Evolutionary conservation across 2,888 invertebrate genomes (phyloP), one percentile per base, ranked within the genome.

Genomic region (Hololepta plana): DNA sequence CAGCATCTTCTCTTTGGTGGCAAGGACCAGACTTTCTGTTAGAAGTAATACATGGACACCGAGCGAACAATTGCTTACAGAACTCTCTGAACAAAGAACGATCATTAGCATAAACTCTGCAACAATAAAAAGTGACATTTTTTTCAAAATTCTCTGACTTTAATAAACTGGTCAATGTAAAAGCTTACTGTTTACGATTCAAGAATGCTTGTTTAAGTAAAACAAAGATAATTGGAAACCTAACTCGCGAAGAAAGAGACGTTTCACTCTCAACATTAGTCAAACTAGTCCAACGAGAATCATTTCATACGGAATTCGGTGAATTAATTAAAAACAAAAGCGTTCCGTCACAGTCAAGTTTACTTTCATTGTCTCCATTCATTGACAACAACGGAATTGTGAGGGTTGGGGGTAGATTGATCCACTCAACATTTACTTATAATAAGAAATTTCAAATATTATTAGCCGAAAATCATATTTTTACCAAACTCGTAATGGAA

Each of bases 381-480:
- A 11, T 39, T 5, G 36, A 40, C 7, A 10, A 27, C 4, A 20
- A 33, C 1, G 35, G 33, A 2, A 19, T 44, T 8, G n/a, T 44
- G 2, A 28, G 42, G 9, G 43, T 44, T 2, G 46, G 42, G 1
- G 42, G 41, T 4, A 28, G 42, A 13, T 23, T 44, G 6, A 26
- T 35, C 23, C 23, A 35, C 2, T 29, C 42, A 4, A 26, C 35
- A 3, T 9, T 39, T 8, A 4, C 27, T 4, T 31, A 27, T 19
- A 13, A 24, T 5, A 27, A 38, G 17, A 32, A 37, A 31, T 38
- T 39, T 27, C 41, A 38, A 1, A 38, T 42, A 7, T 11, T 45
- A 4, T 17, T 45, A 3, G 40, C 42, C 2, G 21, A 19, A 15
- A 21, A 29, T 1, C 27, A 36, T 31, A 28, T 24, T 9, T 15